A percentile compares a stretch with the other conserved stretches of the same genome.
phyloP scores from a whole-genome alignment of 2,113 vertebrate genomes.

The Lepus europaeus region DNA sequence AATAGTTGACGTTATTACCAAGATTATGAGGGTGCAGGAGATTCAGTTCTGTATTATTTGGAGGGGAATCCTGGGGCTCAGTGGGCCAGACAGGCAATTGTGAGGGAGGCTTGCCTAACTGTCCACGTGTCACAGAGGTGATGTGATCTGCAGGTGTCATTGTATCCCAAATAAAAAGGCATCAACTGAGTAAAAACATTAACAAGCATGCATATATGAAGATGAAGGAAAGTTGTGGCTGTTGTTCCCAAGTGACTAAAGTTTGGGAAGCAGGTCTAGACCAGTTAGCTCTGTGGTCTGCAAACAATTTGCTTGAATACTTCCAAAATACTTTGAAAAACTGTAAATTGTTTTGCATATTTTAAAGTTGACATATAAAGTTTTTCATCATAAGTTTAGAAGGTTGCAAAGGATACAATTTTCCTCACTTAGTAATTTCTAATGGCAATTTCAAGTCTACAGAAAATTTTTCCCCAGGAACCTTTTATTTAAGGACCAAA shows the following conservation, averaged over 20 bases:
- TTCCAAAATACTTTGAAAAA: background rate
- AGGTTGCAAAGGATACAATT: background rate
- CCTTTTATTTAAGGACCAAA: too few relatives aligned
- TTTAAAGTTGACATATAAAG: background rate
- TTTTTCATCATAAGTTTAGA: background rate
- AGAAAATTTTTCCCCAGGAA: background rate
- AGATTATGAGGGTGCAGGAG: background rate
- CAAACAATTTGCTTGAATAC: background rate
- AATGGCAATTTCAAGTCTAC: background rate
- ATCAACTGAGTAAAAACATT: background rate
- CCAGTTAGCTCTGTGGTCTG: background rate
- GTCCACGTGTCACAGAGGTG: background rate
- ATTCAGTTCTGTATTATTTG: background rate
- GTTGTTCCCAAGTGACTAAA: background rate
- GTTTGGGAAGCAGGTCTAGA: background rate
- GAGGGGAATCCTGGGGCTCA: background rate
- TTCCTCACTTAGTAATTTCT: background rate
- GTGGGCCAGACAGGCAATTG: background rate
- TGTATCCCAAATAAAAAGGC: background rate
- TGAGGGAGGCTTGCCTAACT: background rate
- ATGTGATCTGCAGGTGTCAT: rapidly evolving
- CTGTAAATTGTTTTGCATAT: background rate
- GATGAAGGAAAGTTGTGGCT: background rate
- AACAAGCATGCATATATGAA: background rate
- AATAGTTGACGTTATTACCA: background rate